Evolutionary conservation across 92 coral and sea anemone genomes (phyloP).

Genomic region (Chrysogorgia sp.): DNA sequence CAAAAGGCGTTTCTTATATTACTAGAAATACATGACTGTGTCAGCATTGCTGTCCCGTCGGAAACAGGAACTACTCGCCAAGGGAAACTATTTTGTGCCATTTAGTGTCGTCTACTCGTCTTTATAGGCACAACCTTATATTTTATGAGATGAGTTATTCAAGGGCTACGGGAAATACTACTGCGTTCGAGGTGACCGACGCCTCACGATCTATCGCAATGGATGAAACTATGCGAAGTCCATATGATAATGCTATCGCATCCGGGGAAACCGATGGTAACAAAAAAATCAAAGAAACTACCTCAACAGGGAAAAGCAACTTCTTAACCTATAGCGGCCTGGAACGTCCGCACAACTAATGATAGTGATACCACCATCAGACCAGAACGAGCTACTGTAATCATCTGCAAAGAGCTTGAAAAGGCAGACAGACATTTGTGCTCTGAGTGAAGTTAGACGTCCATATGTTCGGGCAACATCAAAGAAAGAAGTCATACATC

Average conservation of each 20-base stretch:
- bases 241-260: slow-evolving; percentile 19
- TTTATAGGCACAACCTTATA: slow-evolving; percentile 6
- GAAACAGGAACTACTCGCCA: too few species aligned
- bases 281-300: too few species aligned
- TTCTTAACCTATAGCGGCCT: slow-evolving; percentile 4
- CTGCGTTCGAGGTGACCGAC: slow-evolving; percentile 34
- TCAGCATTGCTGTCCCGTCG: too few species aligned
- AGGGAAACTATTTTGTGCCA: too few species aligned
- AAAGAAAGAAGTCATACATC: slow-evolving; percentile 26
- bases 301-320: neutral
- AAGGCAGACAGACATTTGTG: slow-evolving; percentile 28
- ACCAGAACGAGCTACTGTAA: slow-evolving; percentile 39
- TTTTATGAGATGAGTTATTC: slow-evolving; percentile 18
- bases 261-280: slow-evolving; percentile 30
- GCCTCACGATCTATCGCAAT: slow-evolving; percentile 12
- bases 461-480: slow-evolving; percentile 19
- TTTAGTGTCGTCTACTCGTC: too few species aligned
- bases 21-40: too few species aligned
- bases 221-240: neutral
- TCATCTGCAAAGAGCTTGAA: slow-evolving; percentile 29
- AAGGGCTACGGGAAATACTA: slow-evolving; percentile 4
- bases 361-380: slow-evolving; percentile 30
- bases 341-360: slow-evolving; percentile 40
- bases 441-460: slow-evolving; percentile 38
- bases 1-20: too few species aligned